Percentiles rank a stretch among this genome's conserved stretches.
Evolutionary conservation across 2,113 vertebrate species (phyloP).

Genomic region (Ptilorrhoa leucosticta): DNA sequence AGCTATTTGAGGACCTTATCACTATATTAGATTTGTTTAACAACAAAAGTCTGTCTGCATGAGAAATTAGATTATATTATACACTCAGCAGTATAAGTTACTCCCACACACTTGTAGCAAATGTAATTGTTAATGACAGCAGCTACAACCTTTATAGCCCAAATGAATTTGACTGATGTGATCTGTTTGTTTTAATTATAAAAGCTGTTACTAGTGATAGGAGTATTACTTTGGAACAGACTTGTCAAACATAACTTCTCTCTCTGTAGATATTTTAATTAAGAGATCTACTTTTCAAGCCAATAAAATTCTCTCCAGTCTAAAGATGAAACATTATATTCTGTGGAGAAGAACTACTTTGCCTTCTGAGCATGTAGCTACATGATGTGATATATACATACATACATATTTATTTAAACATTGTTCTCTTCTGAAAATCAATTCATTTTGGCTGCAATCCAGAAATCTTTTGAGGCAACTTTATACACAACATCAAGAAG

Average conservation of each 20-base stretch:
- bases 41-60: neutral
- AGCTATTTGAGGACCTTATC: neutral
- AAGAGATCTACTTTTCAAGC: neutral
- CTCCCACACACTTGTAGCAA: neutral
- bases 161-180: neutral
- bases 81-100: neutral
- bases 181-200: slow-evolving; percentile 1
- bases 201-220: neutral
- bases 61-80: neutral
- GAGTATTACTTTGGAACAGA: neutral
- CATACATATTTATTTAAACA: neutral
- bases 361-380: neutral
- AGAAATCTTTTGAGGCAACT: neutral
- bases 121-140: neutral
- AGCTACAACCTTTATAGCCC: neutral
- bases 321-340: neutral
- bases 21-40: neutral
- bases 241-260: neutral
- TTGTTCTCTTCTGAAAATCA: neutral
- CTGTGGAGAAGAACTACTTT: neutral
- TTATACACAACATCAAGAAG: neutral
- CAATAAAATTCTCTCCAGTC: neutral
- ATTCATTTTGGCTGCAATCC: neutral
- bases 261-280: neutral
- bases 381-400: neutral